Evolutionary conservation across 1,140 invertebrate species (phyloP).

Genomic region (Hermatobates lingyangjiaoensis): DNA sequence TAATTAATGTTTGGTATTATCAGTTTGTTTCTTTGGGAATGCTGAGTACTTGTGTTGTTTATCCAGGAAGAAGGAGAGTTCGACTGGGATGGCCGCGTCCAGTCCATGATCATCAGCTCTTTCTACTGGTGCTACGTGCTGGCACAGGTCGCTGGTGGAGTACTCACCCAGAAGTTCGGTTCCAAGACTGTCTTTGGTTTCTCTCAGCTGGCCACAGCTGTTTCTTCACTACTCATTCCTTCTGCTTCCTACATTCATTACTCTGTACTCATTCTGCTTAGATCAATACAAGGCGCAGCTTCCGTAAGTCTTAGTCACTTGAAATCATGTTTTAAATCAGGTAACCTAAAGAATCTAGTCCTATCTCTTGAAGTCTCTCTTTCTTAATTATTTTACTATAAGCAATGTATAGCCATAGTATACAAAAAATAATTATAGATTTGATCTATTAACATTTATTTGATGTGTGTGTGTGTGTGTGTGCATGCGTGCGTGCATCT

Average conservation of each 20-base stretch:
- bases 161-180: conserved; percentile 58
- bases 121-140: conserved; percentile 57
- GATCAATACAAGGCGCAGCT: conserved; percentile 46
- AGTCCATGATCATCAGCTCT: conserved; percentile 40
- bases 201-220: conserved; percentile 43
- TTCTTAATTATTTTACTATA: no score
- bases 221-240: conserved; percentile 45
- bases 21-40: no score
- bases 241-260: conserved; percentile 39
- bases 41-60: conserved; percentile 3
- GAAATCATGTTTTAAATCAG: no score
- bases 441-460: no score
- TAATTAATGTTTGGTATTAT: no score
- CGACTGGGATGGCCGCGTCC: conserved; percentile 36
- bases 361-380: no score
- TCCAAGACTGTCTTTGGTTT: conserved; percentile 58
- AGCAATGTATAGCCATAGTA: no score
- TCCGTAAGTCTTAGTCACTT: conserved; percentile 27
- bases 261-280: conserved; percentile 34
- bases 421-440: no score
- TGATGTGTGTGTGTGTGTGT: no score
- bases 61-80: conserved; percentile 31
- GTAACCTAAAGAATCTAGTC: no score
- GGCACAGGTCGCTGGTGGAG: conserved; percentile 46
- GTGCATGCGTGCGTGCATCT: no score